Evolutionary conservation across 2,113 vertebrate genomes (phyloP).

Genomic region (Nycticorax nycticorax): DNA sequence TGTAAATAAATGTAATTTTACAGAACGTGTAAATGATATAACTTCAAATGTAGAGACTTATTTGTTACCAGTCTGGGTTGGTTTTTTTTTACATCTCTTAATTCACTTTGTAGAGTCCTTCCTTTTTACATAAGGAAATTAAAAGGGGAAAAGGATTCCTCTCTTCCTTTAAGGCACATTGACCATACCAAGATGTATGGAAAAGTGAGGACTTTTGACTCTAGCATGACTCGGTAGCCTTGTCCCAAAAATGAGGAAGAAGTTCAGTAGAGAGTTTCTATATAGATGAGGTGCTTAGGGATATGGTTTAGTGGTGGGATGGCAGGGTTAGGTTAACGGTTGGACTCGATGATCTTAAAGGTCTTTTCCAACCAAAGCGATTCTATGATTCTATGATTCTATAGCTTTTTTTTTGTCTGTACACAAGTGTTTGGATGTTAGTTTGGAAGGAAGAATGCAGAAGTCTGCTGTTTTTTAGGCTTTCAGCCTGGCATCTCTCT

Average conservation of each 20-base stretch:
- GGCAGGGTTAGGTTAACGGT: too few relatives aligned
- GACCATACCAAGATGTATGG: not conserved
- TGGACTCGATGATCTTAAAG: too few relatives aligned
- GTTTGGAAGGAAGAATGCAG: not conserved
- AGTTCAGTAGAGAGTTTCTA: not conserved
- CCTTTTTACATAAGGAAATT: not conserved
- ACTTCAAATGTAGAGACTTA: not conserved
- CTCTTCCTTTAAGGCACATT: not conserved
- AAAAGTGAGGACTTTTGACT: not conserved
- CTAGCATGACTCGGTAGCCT: not conserved
- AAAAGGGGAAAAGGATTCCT: not conserved
- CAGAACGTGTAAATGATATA: not conserved
- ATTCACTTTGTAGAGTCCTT: not conserved
- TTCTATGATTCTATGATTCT: too few relatives aligned
- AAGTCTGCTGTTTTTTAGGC: not conserved
- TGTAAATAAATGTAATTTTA: not conserved
- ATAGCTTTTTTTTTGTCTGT: rapidly evolving
- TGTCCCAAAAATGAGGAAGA: not conserved
- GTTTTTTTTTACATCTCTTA: not conserved
- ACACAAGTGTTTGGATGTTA: not conserved
- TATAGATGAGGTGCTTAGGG: too few relatives aligned
- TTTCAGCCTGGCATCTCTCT: not conserved
- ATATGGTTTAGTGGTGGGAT: too few relatives aligned
- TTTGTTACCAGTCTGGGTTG: not conserved
- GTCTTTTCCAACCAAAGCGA: too few relatives aligned